These are phyloP conservation scores for Vimba vimba DNA, from an alignment of 2,113 vertebrate genomes.

Conservation along the genomic window DNA sequence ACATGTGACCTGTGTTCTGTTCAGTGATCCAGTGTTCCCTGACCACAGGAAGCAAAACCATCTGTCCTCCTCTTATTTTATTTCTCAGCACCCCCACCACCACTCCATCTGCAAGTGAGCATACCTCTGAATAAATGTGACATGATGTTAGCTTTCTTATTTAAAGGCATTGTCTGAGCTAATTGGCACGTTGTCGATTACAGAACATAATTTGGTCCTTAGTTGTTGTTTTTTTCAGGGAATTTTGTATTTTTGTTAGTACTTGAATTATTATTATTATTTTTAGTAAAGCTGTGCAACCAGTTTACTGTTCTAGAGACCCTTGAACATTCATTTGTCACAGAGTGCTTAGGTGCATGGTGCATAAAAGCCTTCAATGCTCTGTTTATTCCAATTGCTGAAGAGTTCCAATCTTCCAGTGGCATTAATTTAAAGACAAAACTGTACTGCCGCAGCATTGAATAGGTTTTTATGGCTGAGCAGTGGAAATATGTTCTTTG, in stretches of 20 bases:
- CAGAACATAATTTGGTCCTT: not conserved
- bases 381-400: too few species aligned
- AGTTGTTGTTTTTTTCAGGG: too few species aligned
- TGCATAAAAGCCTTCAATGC: too few species aligned
- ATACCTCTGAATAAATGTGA: not conserved
- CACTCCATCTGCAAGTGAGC: not conserved
- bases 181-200: not conserved
- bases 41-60: slow-evolving; percentile 22
- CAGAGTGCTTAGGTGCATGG: too few species aligned
- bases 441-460: too few species aligned
- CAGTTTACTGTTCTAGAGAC: not conserved
- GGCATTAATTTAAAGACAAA: too few species aligned
- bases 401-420: too few species aligned
- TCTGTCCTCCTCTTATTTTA: slow-evolving; percentile 10
- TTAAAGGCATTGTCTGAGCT: not conserved
- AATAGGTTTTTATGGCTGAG: too few species aligned
- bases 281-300: not conserved
- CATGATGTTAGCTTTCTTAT: not conserved
- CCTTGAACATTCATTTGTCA: not conserved
- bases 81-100: not conserved
- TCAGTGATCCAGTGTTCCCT: slow-evolving; percentile 5
- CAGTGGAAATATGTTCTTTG: too few species aligned
- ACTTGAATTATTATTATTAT: too few species aligned
- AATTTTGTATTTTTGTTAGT: too few species aligned
- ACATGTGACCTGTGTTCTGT: slow-evolving; percentile 24